These are phyloP conservation scores for Discoglossus pictus DNA, from an alignment of 2,797 vertebrate genomes.

Conservation along the genomic window DNA sequence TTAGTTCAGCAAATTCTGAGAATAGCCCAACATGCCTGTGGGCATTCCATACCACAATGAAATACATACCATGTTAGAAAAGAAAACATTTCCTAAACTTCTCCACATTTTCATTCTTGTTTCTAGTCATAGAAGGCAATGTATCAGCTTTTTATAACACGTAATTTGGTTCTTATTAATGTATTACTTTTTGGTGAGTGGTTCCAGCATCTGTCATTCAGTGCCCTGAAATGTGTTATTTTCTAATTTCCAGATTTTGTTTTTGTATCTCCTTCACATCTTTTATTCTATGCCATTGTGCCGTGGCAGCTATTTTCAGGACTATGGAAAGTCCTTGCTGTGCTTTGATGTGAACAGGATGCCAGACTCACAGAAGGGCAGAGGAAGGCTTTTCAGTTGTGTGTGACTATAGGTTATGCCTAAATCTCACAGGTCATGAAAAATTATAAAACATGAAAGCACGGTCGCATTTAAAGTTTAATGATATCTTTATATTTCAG, in stretches of 20 bases:
- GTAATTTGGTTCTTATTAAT: no score
- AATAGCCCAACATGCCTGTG: no score
- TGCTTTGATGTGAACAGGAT: conserved; percentile 49
- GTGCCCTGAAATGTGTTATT: background rate
- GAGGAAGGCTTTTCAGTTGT: conserved; percentile 30
- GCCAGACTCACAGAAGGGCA: conserved; percentile 24
- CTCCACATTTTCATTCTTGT: no score
- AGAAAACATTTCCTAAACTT: no score
- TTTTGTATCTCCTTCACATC: background rate
- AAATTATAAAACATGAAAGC: conserved; percentile 39
- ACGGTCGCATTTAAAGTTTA: conserved; percentile 7
- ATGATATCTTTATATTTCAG: conserved; percentile 1
- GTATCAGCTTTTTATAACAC: no score
- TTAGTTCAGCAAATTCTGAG: no score
- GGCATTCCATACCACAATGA: no score
- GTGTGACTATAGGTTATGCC: conserved; percentile 31
- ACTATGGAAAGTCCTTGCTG: conserved; percentile 29
- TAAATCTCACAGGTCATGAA: conserved; percentile 41
- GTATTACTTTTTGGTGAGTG: no score
- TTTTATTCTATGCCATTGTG: conserved; percentile 6
- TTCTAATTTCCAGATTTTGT: background rate
- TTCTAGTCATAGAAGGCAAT: no score
- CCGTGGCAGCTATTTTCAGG: conserved; percentile 30
- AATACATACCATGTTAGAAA: no score
- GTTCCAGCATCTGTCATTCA: no score